Evolutionary conservation across 2,888 invertebrate species (phyloP), one percentile per base, ranked within the genome.

Genomic region (Ectemnius cavifrons): DNA sequence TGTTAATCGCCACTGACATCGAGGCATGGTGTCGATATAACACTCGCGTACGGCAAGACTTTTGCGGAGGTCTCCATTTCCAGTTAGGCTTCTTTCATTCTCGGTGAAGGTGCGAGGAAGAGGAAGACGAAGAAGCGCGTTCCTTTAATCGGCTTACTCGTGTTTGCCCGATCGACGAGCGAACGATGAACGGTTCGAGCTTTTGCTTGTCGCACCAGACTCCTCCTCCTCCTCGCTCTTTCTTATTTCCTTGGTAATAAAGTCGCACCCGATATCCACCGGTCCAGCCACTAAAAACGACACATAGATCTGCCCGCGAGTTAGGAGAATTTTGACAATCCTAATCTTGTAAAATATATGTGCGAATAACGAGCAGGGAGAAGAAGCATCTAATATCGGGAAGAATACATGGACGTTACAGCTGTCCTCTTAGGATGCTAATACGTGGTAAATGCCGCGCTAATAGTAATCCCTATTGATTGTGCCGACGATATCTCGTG

Each of bases 311-410:
- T 57, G 52, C 61, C 3, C 61, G 67, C 67, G 72, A 75, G 76
- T 81, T 81, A 77, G 77, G 73, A 68, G 59, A 70, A 69, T 75
- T 84, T 80, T 83, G 80, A 84, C 74, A 82, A 67, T 72, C 73
- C 77, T 83, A 83, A 83, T 83, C 83, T 83, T 47, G 61, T 82
- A 57, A 83, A 83, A 83, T 83, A 83, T 84, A 84, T 63, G 63
- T 65, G 63, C 60, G 82, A 81, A 76, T 79, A 84, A 83, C 65
- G 79, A 82, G 60, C 47, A 11, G 37, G 8, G 1, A 37, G 37
- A 37, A 37, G 37, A 8, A 37, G 37, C 5, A 8, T 37, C 37
- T 11, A 11, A 37, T 37, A 60, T 70, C 68, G 80, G 8, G 71
- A 80, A 82, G 82, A 82, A 79, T 77, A 73, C 71, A 67, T 11